Percentiles rank a stretch among this genome's conserved stretches.
These are phyloP conservation scores for Coptodon rendalli DNA, from an alignment of 2,113 vertebrate genomes.

Conservation along the genomic window DNA sequence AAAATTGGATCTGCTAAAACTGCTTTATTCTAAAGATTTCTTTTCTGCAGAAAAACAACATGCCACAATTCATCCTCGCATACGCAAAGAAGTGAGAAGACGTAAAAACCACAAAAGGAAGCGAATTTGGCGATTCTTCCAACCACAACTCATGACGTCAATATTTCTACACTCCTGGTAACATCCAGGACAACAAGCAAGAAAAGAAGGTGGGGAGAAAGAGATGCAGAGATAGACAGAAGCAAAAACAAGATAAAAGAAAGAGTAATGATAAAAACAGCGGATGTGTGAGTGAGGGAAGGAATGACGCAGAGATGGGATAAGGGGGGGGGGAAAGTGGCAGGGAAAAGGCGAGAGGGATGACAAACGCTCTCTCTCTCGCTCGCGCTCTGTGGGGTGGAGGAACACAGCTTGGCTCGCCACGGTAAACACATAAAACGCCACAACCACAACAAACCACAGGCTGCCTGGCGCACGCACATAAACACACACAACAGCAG, in stretches of 20 bases:
- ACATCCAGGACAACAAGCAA: not conserved
- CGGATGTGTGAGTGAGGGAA: not conserved
- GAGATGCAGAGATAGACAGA: not conserved
- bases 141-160: not conserved
- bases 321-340: not conserved
- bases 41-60: not conserved
- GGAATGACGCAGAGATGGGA: not conserved
- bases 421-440: conserved; percentile 48
- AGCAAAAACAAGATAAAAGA: not conserved
- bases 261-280: not conserved
- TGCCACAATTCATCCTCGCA: not conserved
- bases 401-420: conserved; percentile 47
- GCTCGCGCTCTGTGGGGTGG: conserved; percentile 16
- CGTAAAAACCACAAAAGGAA: not conserved
- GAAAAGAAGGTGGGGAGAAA: not conserved
- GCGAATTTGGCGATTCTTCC: not conserved
- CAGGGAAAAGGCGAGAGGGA: not conserved
- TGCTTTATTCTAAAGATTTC: not conserved
- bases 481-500: not conserved
- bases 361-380: not conserved
- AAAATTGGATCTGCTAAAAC: not conserved
- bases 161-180: not conserved
- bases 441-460: conserved; percentile 67
- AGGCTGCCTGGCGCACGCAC: conserved; percentile 32
- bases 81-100: not conserved